A percentile compares a stretch with the other conserved stretches of the same genome.
Conservation (phyloP, 2,797 vertebrate genomes). For the Coregonus ussuriensis region DNA sequence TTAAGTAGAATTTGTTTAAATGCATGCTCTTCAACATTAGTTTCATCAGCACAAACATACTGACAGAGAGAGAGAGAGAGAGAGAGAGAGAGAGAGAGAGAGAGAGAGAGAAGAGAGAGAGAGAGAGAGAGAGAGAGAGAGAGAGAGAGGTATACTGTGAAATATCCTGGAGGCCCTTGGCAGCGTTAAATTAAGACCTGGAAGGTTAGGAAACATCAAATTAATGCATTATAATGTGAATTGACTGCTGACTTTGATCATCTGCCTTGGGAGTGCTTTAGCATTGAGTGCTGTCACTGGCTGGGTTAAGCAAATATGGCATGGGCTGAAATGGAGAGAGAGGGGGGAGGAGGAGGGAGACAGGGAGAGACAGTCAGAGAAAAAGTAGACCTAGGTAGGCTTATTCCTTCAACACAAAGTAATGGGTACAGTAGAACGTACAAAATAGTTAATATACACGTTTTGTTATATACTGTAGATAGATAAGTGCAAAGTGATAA, state of each 20-base stretch:
- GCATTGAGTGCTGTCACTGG: constrained; percentile 80
- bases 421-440: neutral
- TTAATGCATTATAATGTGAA: constrained; percentile 82
- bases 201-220: constrained; percentile 82
- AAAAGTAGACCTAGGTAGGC: neutral
- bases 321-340: constrained; percentile 33
- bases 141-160: constrained; percentile 54
- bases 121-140: no score
- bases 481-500: neutral
- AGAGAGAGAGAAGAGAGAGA: constrained; percentile 10
- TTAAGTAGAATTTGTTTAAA: neutral
- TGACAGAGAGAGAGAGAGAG: no score
- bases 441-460: neutral
- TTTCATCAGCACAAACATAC: no score
- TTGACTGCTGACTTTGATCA: constrained; percentile 86
- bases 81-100: no score
- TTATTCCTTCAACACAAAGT: neutral
- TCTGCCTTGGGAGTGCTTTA: constrained; percentile 80
- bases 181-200: constrained; percentile 77
- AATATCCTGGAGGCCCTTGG: constrained; percentile 75
- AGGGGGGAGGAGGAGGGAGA: neutral
- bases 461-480: neutral
- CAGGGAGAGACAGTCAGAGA: neutral
- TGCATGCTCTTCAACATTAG: no score
- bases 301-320: constrained; percentile 78